Evolutionary conservation across 2,888 invertebrate genomes (phyloP).

Genomic region (Heliothis peltigera): DNA sequence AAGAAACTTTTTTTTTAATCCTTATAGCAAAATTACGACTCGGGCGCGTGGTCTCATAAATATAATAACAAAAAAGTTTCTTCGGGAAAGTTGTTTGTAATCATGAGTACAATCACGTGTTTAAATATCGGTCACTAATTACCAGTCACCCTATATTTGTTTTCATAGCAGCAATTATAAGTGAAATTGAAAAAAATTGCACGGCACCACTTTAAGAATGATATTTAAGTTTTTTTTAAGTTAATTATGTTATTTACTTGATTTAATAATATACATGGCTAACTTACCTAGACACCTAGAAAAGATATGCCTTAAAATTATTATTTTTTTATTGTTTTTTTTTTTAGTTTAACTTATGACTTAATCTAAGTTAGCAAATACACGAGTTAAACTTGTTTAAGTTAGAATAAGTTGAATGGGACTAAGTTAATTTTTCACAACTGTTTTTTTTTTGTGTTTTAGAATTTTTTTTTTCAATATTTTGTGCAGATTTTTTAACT

Average conservation of each 20-base stretch:
- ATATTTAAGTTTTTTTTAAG: slow-evolving; percentile 13
- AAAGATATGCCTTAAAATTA: slow-evolving; percentile 48
- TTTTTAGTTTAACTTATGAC: slow-evolving; percentile 44
- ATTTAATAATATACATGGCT: slow-evolving; percentile 27
- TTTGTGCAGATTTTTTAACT: slow-evolving; percentile 53
- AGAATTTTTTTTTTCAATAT: slow-evolving; percentile 29
- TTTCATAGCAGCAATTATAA: not conserved
- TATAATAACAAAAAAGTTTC: too few relatives aligned
- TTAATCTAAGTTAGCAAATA: slow-evolving; percentile 50
- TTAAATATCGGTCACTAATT: too few relatives aligned
- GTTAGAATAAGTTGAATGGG: slow-evolving; percentile 25
- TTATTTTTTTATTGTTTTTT: slow-evolving; percentile 43
- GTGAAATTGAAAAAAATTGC: too few relatives aligned
- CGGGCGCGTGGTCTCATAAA: too few relatives aligned
- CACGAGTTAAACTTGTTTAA: slow-evolving; percentile 30
- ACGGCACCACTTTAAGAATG: slow-evolving; percentile 13
- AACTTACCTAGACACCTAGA: slow-evolving; percentile 42
- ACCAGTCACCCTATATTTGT: too few relatives aligned
- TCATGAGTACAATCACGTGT: too few relatives aligned
- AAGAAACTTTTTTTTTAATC: too few relatives aligned
- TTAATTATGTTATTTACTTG: slow-evolving; percentile 16
- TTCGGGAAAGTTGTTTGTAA: too few relatives aligned
- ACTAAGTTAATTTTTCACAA: slow-evolving; percentile 30
- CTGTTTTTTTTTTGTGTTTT: slow-evolving; percentile 20
- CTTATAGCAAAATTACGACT: too few relatives aligned